A percentile compares a stretch with the other conserved stretches of the same genome.
Conservation (phyloP, 2,113 vertebrate species). For the Upupa epops region DNA sequence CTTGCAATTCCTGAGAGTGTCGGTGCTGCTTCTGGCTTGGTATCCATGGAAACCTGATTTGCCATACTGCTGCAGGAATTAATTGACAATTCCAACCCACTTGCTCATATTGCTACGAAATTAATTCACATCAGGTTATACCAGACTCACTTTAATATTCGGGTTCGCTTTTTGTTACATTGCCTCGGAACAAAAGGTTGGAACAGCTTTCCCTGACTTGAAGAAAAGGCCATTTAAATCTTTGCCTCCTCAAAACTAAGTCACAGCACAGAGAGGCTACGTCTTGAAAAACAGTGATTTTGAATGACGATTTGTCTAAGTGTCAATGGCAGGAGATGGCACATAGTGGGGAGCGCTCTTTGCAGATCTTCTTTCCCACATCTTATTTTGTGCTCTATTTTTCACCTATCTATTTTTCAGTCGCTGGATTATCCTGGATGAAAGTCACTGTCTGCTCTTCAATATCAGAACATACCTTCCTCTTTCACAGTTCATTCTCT, state of each 20-base stretch:
- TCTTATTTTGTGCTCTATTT: background rate
- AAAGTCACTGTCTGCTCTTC: background rate
- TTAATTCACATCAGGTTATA: background rate
- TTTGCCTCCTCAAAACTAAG: background rate
- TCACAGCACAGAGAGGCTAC: background rate
- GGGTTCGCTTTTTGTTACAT: background rate
- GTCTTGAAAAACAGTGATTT: background rate
- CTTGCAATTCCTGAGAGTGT: background rate
- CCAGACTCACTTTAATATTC: background rate
- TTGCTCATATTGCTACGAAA: background rate
- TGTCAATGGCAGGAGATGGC: background rate
- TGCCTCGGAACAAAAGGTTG: background rate
- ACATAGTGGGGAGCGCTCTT: background rate
- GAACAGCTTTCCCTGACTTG: background rate
- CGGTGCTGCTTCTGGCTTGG: slow-evolving; percentile 27
- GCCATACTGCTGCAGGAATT: slow-evolving; percentile 46
- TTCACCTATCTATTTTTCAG: background rate
- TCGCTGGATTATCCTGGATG: background rate
- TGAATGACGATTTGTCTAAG: background rate
- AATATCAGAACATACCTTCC: background rate
- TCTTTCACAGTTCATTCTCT: background rate
- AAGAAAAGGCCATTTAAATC: background rate
- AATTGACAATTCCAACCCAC: slow-evolving; percentile 17
- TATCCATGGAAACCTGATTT: slow-evolving; percentile 69
- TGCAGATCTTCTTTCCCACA: background rate